Percentiles rank a stretch among this genome's conserved stretches.
Evolutionary conservation across 1,140 invertebrate species (phyloP).

Genomic region (Drosophila quadrilineata): DNA sequence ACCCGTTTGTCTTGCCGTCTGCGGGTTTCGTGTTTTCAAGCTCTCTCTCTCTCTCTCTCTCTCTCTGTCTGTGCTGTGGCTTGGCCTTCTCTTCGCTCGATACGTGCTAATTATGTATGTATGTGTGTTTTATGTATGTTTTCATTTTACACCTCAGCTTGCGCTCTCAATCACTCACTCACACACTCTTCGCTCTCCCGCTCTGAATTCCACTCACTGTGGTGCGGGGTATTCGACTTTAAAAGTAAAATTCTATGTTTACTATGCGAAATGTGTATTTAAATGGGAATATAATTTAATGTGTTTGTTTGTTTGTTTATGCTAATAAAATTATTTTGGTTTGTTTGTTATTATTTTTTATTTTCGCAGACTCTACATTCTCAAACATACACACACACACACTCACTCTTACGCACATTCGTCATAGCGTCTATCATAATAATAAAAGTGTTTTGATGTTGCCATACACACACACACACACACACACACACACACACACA

Average conservation of each 20-base stretch:
- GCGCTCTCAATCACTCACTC: neutral
- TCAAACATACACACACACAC: neutral
- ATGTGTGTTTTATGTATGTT: slow-evolving; percentile 9
- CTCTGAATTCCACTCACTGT: slow-evolving; percentile 4
- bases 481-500: neutral
- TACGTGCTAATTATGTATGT: slow-evolving; percentile 35
- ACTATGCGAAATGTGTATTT: slow-evolving; percentile 32
- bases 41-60: too few species aligned
- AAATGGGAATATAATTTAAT: slow-evolving; percentile 42
- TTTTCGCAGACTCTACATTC: slow-evolving; percentile 23
- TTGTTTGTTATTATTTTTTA: slow-evolving; percentile 20
- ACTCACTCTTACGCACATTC: slow-evolving; percentile 6
- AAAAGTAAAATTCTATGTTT: slow-evolving; percentile 36
- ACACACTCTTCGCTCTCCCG: neutral
- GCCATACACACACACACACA: neutral
- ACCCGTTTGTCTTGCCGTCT: slow-evolving; percentile 20
- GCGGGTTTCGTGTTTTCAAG: slow-evolving; percentile 25
- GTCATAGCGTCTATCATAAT: slow-evolving; percentile 39
- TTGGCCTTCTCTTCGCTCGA: slow-evolving; percentile 27
- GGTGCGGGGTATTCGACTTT: slow-evolving; percentile 42
- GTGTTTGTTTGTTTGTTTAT: slow-evolving; percentile 25
- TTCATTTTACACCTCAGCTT: slow-evolving; percentile 11
- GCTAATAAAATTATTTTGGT: too few species aligned
- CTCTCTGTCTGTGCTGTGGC: neutral
- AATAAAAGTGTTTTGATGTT: slow-evolving; percentile 56